These are phyloP conservation scores for Lacanobia oleracea DNA, from an alignment of 2,888 invertebrate genomes.

Conservation along the genomic window DNA sequence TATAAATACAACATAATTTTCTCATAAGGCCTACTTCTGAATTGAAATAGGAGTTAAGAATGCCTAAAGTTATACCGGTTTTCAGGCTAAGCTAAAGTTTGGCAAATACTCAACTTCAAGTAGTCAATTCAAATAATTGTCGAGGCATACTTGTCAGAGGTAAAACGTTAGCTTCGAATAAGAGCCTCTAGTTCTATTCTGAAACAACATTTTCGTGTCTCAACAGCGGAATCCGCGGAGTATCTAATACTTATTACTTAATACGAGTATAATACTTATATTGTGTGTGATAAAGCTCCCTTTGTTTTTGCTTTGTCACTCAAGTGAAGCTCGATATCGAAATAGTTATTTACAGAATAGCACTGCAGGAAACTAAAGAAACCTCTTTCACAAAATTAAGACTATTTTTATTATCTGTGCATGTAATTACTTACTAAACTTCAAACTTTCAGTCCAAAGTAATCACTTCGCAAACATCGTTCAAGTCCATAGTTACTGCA, in stretches of 20 bases:
- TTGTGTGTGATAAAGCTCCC: too few relatives aligned
- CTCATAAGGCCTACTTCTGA: too few relatives aligned
- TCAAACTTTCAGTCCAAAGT: constrained; percentile 7
- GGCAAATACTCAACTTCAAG: not conserved
- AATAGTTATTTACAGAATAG: too few relatives aligned
- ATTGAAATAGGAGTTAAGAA: too few relatives aligned
- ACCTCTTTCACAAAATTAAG: constrained; percentile 9
- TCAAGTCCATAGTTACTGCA: constrained; percentile 37
- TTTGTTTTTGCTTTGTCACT: too few relatives aligned
- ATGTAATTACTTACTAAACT: constrained; percentile 22
- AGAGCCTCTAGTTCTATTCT: not conserved
- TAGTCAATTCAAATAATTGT: not conserved
- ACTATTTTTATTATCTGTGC: constrained; percentile 1
- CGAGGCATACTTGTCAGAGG: not conserved
- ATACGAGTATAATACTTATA: too few relatives aligned
- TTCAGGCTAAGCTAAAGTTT: not conserved
- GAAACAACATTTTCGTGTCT: too few relatives aligned
- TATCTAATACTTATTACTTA: too few relatives aligned
- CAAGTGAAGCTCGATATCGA: too few relatives aligned
- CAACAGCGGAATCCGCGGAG: too few relatives aligned
- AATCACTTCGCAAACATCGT: constrained; percentile 43
- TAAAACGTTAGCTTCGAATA: not conserved
- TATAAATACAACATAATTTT: too few relatives aligned
- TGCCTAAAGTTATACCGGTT: not conserved
- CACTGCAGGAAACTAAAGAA: too few relatives aligned